Evolutionary conservation across 2,113 vertebrate species (phyloP).

Genomic region (Mixornis gularis): DNA sequence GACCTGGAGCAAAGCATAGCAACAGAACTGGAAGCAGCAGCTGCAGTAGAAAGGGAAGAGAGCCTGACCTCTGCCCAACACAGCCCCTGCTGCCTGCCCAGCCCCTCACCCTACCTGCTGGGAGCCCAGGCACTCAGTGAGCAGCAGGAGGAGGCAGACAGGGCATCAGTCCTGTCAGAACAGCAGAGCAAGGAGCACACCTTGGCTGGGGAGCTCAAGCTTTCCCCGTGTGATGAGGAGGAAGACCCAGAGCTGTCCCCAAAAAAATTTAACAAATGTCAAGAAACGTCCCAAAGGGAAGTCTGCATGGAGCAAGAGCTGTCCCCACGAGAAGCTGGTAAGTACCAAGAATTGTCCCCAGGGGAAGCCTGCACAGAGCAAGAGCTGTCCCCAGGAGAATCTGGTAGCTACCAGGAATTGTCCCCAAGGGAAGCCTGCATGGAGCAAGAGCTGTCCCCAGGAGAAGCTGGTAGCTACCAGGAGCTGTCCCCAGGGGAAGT

Average conservation of each 20-base stretch:
- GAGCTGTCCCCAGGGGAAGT: neutral
- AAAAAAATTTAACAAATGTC: neutral
- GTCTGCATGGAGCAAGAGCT: rapidly evolving
- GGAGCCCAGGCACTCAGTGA: neutral
- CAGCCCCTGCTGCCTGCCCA: neutral
- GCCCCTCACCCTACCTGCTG: rapidly evolving
- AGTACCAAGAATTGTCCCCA: neutral
- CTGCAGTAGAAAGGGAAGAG: neutral
- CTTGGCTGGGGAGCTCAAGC: neutral
- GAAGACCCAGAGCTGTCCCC: neutral
- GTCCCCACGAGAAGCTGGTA: neutral
- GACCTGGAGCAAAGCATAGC: neutral
- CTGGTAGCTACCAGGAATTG: rapidly evolving
- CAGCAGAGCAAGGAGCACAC: rapidly evolving
- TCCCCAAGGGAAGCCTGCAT: rapidly evolving
- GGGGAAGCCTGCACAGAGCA: rapidly evolving
- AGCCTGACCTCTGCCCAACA: rapidly evolving
- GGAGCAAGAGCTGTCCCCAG: neutral
- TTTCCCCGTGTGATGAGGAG: neutral
- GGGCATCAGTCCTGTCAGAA: neutral
- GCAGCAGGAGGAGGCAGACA: neutral
- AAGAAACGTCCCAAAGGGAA: neutral
- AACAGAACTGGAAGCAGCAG: neutral
- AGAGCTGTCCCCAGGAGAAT: neutral
- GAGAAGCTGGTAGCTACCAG: neutral